Conservation (phyloP, 1,140 invertebrate genomes). For the Drosophila mojavensis region DNA sequence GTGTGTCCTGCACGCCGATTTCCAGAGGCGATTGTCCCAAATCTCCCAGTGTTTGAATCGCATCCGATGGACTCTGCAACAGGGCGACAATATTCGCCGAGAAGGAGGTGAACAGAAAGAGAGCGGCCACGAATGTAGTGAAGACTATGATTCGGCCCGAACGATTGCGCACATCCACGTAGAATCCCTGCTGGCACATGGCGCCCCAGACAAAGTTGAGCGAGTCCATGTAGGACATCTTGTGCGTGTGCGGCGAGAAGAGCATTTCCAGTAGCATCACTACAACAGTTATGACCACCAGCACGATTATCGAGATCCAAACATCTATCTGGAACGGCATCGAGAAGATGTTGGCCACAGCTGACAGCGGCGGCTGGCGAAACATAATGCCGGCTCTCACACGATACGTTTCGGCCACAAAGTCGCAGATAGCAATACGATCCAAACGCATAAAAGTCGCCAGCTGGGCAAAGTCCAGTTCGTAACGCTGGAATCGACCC, state of each 20-base stretch:
- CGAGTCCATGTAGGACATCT: slow-evolving; percentile 83
- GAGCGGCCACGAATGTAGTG: slow-evolving; percentile 85
- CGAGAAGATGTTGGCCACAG: slow-evolving; percentile 87
- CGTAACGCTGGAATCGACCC: slow-evolving; percentile 85
- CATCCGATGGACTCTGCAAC: slow-evolving; percentile 86
- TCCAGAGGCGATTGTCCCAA: slow-evolving; percentile 85
- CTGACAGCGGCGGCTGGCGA: slow-evolving; percentile 87
- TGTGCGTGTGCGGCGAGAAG: slow-evolving; percentile 60
- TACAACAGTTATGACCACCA: slow-evolving; percentile 76
- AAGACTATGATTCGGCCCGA: slow-evolving; percentile 85
- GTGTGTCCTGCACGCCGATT: slow-evolving; percentile 86
- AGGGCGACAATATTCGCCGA: slow-evolving; percentile 87
- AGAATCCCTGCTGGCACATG: slow-evolving; percentile 87
- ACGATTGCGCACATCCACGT: slow-evolving; percentile 83
- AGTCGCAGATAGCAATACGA: slow-evolving; percentile 84
- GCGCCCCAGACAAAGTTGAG: slow-evolving; percentile 85
- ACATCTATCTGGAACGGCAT: slow-evolving; percentile 87
- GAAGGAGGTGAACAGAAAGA: slow-evolving; percentile 87
- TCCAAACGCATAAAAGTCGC: slow-evolving; percentile 86
- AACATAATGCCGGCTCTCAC: slow-evolving; percentile 86
- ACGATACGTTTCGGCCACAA: slow-evolving; percentile 85
- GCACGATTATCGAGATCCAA: slow-evolving; percentile 85
- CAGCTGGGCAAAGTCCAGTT: slow-evolving; percentile 85
- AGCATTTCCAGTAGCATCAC: slow-evolving; percentile 59
- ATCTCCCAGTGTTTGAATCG: slow-evolving; percentile 85